Evolutionary conservation across 2,113 vertebrate species (phyloP).

Genomic region (Aramus guarauna): DNA sequence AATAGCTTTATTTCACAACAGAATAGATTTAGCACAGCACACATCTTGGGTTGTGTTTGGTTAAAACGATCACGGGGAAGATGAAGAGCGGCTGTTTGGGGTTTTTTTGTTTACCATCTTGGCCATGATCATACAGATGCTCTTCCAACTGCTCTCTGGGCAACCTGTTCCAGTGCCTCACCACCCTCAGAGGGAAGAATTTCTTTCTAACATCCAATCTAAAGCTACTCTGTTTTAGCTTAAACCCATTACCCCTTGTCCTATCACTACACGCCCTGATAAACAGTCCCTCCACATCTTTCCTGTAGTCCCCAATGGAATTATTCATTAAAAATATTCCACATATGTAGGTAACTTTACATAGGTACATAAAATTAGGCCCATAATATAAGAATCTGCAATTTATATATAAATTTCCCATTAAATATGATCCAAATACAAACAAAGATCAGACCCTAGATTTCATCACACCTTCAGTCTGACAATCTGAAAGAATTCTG

Average conservation of each 20-base stretch:
- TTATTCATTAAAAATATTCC: not conserved
- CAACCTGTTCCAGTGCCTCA: too few species aligned
- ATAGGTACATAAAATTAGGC: not conserved
- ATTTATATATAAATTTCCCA: not conserved
- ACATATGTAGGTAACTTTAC: fast-evolving
- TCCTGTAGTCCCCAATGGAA: not conserved
- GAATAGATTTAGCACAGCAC: not conserved
- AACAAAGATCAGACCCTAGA: not conserved
- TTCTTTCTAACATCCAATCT: too few species aligned
- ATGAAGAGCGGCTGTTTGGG: not conserved
- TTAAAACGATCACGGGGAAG: not conserved
- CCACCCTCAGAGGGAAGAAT: too few species aligned
- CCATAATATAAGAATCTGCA: not conserved
- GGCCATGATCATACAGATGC: not conserved
- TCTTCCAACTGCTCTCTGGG: not conserved
- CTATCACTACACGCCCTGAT: too few species aligned
- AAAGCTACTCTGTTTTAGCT: too few species aligned
- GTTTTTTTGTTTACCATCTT: not conserved
- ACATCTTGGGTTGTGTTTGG: not conserved
- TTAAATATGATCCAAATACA: not conserved
- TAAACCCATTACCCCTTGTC: too few species aligned
- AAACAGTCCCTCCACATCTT: too few species aligned
- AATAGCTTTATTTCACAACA: not conserved
- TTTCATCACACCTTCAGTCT: not conserved
- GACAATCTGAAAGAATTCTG: not conserved